Percentiles rank a stretch among this genome's conserved stretches.
phyloP scores from a whole-genome alignment of 1,140 invertebrate genomes.

The Hycleus cichorii region DNA sequence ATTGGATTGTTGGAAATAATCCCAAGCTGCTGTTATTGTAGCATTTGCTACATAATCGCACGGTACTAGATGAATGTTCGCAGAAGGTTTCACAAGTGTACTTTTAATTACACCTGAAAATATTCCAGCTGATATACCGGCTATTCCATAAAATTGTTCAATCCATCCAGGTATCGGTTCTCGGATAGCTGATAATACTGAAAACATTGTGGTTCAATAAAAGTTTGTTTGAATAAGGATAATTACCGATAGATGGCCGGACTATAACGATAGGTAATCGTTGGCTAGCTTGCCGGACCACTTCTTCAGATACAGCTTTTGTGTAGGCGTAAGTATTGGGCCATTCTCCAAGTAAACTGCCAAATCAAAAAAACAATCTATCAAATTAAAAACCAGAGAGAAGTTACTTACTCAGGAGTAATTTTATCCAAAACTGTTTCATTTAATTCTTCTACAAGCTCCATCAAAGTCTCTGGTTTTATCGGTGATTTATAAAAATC shows the following conservation, averaged over 20 bases:
- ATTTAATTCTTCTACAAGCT: not conserved
- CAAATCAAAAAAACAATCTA: constrained; percentile 1
- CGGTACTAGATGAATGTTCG: constrained; percentile 64
- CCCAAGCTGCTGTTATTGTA: constrained; percentile 64
- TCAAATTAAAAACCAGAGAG: not conserved
- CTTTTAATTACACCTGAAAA: constrained; percentile 60
- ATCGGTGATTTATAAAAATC: constrained; percentile 26
- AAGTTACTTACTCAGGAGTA: not conserved
- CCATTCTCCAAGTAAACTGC: constrained; percentile 44
- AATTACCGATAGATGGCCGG: constrained; percentile 54
- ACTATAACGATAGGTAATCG: constrained; percentile 51
- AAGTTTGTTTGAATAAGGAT: not conserved
- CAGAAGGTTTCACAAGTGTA: constrained; percentile 49
- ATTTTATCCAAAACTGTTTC: not conserved
- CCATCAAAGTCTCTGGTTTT: not conserved
- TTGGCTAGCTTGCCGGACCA: constrained; percentile 46
- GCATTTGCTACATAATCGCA: constrained; percentile 71
- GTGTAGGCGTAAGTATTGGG: constrained; percentile 58
- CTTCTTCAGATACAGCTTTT: constrained; percentile 53
- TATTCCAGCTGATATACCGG: constrained; percentile 48
- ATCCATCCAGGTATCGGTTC: constrained; percentile 67
- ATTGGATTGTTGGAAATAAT: constrained; percentile 27
- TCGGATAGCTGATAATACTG: constrained; percentile 50
- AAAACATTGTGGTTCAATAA: not conserved
- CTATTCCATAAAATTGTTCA: constrained; percentile 73